Conservation (phyloP, 2,888 invertebrate species). For the Sericinus montela region DNA sequence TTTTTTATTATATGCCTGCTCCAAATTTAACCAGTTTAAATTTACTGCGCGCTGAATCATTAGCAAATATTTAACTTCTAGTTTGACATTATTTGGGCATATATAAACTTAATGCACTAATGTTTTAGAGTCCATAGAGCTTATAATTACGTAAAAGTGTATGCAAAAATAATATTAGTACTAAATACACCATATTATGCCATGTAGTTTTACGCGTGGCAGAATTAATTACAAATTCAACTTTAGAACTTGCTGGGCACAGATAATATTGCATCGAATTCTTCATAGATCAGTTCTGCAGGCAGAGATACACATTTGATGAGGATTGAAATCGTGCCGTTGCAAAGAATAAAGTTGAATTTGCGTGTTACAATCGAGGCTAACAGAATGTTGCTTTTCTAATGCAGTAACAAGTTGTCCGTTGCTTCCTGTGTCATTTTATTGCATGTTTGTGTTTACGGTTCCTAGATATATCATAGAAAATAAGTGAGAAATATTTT, state of each 20-base stretch:
- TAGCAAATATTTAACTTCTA: no score
- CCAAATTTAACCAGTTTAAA: no score
- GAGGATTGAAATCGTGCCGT: no score
- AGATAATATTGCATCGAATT: not conserved
- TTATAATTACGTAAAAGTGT: no score
- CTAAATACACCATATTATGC: not conserved
- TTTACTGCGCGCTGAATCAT: no score
- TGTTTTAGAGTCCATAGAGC: no score
- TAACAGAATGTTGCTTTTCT: constrained; percentile 12
- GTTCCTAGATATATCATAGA: constrained; percentile 16
- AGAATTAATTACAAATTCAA: not conserved
- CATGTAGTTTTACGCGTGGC: not conserved
- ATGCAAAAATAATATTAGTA: not conserved
- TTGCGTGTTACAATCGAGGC: not conserved
- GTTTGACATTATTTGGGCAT: no score
- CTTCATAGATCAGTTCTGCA: no score
- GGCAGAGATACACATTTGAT: not conserved
- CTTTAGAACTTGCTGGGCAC: not conserved
- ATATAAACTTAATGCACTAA: no score
- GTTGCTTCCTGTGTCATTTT: constrained; percentile 17
- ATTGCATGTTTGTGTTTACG: constrained; percentile 15
- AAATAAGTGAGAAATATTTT: constrained; percentile 25
- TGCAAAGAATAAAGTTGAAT: not conserved
- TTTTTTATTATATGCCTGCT: no score
- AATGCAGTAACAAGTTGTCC: constrained; percentile 7